Percentiles rank a stretch among this genome's conserved stretches.
These are phyloP conservation scores for Etia nguti DNA, from an alignment of 2,113 vertebrate species.

Conservation along the genomic window DNA sequence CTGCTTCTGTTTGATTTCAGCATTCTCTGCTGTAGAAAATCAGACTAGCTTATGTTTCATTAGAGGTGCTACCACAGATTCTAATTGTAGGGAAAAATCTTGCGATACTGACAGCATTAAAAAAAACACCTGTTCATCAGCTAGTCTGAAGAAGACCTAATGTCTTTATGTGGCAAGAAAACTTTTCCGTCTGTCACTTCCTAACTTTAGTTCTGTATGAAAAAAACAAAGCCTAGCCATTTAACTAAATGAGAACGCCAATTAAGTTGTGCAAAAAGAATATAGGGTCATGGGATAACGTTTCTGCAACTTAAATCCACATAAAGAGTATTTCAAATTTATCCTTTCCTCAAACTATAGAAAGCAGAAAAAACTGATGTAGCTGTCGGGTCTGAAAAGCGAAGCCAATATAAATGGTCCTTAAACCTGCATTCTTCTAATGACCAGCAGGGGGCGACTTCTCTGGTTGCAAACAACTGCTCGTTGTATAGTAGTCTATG, in stretches of 20 bases:
- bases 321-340: background rate
- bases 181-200: background rate
- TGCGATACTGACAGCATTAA: background rate
- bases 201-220: background rate
- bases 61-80: background rate
- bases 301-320: background rate
- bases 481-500: background rate
- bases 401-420: background rate
- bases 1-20: constrained; percentile 50
- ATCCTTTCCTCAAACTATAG: background rate
- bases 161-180: background rate
- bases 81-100: background rate
- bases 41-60: background rate
- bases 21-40: background rate
- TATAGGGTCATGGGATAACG: background rate
- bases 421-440: background rate
- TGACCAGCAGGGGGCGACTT: background rate
- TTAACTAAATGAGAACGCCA: background rate
- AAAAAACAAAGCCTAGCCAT: background rate
- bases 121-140: background rate
- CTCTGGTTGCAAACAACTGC: background rate
- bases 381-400: background rate
- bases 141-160: background rate
- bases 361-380: background rate
- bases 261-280: background rate